Evolutionary conservation across 1,140 invertebrate genomes (phyloP).

Genomic region (Saccostrea glomerata): DNA sequence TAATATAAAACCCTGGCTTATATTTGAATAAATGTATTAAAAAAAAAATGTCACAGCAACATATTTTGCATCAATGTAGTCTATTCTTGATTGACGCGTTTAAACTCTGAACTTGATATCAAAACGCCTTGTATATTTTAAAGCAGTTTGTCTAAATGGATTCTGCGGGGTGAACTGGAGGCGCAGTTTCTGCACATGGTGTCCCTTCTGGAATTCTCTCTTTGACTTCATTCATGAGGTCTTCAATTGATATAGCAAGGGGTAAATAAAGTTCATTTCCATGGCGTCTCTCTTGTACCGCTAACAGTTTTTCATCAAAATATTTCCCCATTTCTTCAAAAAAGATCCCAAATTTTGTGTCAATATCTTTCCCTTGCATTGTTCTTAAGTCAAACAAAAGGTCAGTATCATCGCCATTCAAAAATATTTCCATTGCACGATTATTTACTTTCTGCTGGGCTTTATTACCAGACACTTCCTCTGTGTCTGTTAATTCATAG

Average conservation of each 20-base stretch:
- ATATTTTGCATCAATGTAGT: conserved; percentile 52
- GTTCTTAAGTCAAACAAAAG: conserved; percentile 21
- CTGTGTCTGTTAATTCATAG: conserved; percentile 39
- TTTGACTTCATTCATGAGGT: background rate
- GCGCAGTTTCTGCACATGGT: background rate
- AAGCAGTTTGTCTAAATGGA: background rate
- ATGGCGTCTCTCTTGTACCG: conserved; percentile 25
- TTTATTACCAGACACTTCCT: background rate
- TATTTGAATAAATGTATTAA: no score
- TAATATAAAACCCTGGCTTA: no score
- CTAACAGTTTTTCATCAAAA: conserved; percentile 40
- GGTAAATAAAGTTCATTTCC: conserved; percentile 29
- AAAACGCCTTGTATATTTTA: conserved; percentile 43
- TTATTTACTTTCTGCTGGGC: conserved; percentile 9
- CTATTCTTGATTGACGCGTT: conserved; percentile 10
- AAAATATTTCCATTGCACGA: background rate
- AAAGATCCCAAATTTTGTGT: conserved; percentile 32
- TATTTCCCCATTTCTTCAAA: conserved; percentile 40
- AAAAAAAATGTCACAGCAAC: conserved; percentile 35
- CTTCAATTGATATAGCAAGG: conserved; percentile 39
- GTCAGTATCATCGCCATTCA: conserved; percentile 42
- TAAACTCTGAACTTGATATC: conserved; percentile 51
- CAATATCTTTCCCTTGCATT: conserved; percentile 43
- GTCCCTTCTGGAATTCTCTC: conserved; percentile 37
- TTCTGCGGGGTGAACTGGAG: conserved; percentile 20